phyloP scores from a whole-genome alignment of 2,888 invertebrate genomes.

The Phlogophora meticulosa region DNA sequence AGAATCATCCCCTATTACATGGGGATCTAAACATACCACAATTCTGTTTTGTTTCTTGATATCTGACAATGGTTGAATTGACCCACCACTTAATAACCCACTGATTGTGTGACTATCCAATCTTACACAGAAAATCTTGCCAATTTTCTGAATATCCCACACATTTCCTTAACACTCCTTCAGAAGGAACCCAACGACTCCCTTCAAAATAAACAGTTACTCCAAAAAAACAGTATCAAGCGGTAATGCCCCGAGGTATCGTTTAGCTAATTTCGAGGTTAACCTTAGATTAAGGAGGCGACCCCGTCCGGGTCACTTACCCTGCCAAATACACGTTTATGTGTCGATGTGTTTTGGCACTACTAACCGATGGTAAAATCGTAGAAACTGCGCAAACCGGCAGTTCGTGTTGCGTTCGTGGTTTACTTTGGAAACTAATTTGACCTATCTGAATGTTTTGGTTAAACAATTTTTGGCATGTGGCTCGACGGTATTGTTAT shows the following conservation, averaged over 20 bases:
- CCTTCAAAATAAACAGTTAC: conserved; percentile 31
- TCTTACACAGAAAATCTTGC: no score
- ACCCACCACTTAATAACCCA: no score
- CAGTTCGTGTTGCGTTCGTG: conserved; percentile 41
- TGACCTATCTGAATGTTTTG: conserved; percentile 55
- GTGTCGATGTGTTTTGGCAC: conserved; percentile 62
- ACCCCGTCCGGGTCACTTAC: conserved; percentile 45
- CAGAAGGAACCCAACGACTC: neutral
- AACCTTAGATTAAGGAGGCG: conserved; percentile 57
- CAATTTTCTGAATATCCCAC: no score
- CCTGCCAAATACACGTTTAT: conserved; percentile 54
- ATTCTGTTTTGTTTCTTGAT: no score
- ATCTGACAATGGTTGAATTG: no score
- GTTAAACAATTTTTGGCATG: conserved; percentile 42
- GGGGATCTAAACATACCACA: no score
- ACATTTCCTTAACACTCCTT: neutral
- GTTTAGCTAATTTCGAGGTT: conserved; percentile 61
- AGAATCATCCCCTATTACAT: no score
- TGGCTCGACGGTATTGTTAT: conserved; percentile 1
- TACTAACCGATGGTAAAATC: conserved; percentile 39
- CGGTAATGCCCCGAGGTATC: conserved; percentile 49
- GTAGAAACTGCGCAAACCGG: conserved; percentile 29
- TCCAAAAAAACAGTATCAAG: conserved; percentile 42
- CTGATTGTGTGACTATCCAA: no score
- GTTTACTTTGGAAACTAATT: conserved; percentile 55